Base-by-base conservation (phyloP, 2,797 vertebrate species). In the Scleropages formosus region DNA sequence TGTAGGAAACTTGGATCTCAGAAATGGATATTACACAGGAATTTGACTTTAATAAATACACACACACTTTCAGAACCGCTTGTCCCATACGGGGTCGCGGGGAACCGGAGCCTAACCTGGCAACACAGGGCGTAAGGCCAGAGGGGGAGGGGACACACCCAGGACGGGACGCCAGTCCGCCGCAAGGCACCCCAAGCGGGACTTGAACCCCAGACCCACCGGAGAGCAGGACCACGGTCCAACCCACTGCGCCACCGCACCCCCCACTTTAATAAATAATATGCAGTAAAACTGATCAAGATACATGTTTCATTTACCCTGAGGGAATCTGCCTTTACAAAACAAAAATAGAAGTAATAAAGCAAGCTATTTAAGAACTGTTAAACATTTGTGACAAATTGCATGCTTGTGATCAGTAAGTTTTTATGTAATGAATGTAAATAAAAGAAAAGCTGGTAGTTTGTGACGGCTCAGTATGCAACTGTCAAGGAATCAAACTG, bases 221-320 rank as follows among this genome's bases (percentile, higher is more conserved):
- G n/a, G n/a, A n/a, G n/a, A n/a, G n/a, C n/a, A n/a, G n/a, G n/a
- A n/a, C n/a, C n/a, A n/a, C n/a, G n/a, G n/a, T n/a, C n/a, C n/a
- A n/a, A n/a, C n/a, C n/a, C n/a, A n/a, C n/a, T n/a, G n/a, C n/a
- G n/a, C n/a, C n/a, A n/a, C n/a, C n/a, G n/a, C n/a, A n/a, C n/a
- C n/a, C n/a, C n/a, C n/a, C n/a, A n/a, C n/a, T n/a, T n/a, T n/a
- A n/a, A n/a, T n/a, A n/a, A n/a, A n/a, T n/a, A n/a, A n/a, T n/a
- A n/a, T n/a, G n/a, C n/a, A n/a, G n/a, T n/a, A n/a, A n/a, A n/a
- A n/a, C n/a, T n/a, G n/a, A n/a, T n/a, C n/a, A n/a, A n/a, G n/a
- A n/a, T n/a, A n/a, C n/a, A n/a, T n/a, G n/a, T 82, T 85, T 80
- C n/a, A 73, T 18, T 76, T 75, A 66, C 49, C 74, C 67, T 67